Conservation (phyloP, 2,113 vertebrate species). For the Pongo abelii region DNA sequence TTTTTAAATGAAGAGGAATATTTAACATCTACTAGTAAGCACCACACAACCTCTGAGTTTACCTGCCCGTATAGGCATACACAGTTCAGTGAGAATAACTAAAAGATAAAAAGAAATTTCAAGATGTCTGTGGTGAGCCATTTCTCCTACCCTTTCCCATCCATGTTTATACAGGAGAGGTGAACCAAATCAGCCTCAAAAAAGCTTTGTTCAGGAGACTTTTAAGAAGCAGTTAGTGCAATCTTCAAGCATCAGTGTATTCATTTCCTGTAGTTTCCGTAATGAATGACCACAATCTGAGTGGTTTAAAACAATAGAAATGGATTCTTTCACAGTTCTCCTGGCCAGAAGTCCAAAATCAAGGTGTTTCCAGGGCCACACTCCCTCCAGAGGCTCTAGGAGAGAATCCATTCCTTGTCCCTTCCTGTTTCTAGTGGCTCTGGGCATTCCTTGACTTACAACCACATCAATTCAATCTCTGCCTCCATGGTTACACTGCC, state of each 20-base stretch:
- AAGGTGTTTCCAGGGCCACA: not conserved
- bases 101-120: conserved; percentile 49
- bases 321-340: not conserved
- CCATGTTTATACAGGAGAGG: conserved; percentile 62
- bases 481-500: not conserved
- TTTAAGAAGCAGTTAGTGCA: conserved; percentile 63
- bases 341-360: not conserved
- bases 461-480: not conserved
- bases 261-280: not conserved
- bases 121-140: conserved; percentile 52
- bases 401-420: not conserved
- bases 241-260: not conserved
- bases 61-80: not conserved
- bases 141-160: conserved; percentile 66
- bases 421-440: not conserved
- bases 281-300: not conserved
- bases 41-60: not conserved
- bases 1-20: not conserved
- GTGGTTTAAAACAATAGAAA: not conserved
- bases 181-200: conserved; percentile 61
- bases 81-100: not conserved
- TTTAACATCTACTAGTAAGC: not conserved
- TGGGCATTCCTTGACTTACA: not conserved
- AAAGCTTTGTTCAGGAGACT: conserved; percentile 44
- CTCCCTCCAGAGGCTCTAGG: not conserved